These are phyloP conservation scores for Heterodera filipjevi DNA, from an alignment of 2,888 invertebrate genomes.

Conservation along the genomic window DNA sequence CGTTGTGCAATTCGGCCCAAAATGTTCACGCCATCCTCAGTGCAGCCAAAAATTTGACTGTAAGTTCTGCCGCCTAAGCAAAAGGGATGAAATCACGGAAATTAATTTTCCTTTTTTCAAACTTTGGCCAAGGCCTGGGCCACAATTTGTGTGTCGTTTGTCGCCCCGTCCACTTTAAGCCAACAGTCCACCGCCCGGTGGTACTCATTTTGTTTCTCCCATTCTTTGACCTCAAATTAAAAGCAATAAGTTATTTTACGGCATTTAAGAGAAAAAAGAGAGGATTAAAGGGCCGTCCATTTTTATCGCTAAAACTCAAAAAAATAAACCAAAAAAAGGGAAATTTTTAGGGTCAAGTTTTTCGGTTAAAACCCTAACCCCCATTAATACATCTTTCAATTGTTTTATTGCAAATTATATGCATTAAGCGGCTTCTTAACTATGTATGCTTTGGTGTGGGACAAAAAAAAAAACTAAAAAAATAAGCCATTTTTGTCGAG, in stretches of 20 bases:
- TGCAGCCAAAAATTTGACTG: constrained; percentile 79
- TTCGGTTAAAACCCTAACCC: too few relatives aligned
- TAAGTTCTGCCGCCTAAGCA: constrained; percentile 76
- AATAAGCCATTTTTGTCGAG: too few relatives aligned
- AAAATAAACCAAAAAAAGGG: too few relatives aligned
- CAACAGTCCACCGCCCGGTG: constrained; percentile 78
- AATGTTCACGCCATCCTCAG: constrained; percentile 73
- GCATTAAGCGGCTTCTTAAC: too few relatives aligned
- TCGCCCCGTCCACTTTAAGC: constrained; percentile 71
- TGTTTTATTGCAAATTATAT: too few relatives aligned
- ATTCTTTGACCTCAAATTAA: constrained; percentile 72
- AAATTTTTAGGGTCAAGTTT: too few relatives aligned
- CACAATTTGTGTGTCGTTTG: constrained; percentile 67
- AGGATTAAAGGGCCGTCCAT: too few relatives aligned
- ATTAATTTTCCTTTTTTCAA: background rate
- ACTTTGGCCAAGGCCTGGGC: constrained; percentile 67
- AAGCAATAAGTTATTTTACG: background rate
- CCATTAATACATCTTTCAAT: too few relatives aligned
- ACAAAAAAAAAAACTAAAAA: too few relatives aligned
- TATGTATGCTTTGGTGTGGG: too few relatives aligned
- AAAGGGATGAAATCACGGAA: background rate
- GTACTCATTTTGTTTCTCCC: constrained; percentile 79
- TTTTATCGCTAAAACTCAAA: too few relatives aligned
- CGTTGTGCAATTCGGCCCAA: constrained; percentile 72
- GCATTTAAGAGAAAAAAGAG: too few relatives aligned